phyloP scores from a whole-genome alignment of 2,888 invertebrate species.

The Volucella inanis region DNA sequence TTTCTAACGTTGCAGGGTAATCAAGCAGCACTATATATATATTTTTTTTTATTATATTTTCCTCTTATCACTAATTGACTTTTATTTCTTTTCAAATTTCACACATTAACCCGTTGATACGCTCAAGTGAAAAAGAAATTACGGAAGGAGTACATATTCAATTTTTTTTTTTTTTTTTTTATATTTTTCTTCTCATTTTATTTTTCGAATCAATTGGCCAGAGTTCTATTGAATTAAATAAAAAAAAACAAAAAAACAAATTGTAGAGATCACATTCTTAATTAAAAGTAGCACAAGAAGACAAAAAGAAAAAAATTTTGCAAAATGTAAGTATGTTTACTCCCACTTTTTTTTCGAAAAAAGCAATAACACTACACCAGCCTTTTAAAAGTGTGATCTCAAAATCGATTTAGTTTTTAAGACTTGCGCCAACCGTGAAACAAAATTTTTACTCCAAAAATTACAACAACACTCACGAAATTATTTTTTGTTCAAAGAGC shows the following conservation, averaged over 20 bases:
- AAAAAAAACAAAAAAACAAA: not conserved
- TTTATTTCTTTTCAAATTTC: too few species aligned
- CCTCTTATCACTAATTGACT: not conserved
- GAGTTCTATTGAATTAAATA: not conserved
- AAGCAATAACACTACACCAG: conserved; percentile 46
- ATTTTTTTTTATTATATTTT: not conserved
- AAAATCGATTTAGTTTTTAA: conserved; percentile 72
- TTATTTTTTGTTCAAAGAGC: conserved; percentile 39
- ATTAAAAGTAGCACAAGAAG: not conserved
- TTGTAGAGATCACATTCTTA: conserved; percentile 14
- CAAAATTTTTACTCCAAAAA: conserved; percentile 45
- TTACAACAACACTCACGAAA: conserved; percentile 59
- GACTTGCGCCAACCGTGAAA: conserved; percentile 71
- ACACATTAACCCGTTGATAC: too few species aligned
- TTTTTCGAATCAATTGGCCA: too few species aligned
- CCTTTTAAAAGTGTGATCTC: conserved; percentile 65
- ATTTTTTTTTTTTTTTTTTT: too few species aligned
- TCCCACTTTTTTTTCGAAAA: conserved; percentile 50
- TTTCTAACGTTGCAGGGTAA: too few species aligned
- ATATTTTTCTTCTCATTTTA: too few species aligned
- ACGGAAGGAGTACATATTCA: too few species aligned
- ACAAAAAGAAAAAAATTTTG: not conserved
- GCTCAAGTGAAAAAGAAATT: too few species aligned
- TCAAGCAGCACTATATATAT: too few species aligned
- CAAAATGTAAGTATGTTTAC: conserved; percentile 25